A percentile compares a stretch with the other conserved stretches of the same genome.
These are phyloP conservation scores for Chrysogorgia sp. DNA, from an alignment of 92 coral and sea anemone genomes.

Conservation along the genomic window DNA sequence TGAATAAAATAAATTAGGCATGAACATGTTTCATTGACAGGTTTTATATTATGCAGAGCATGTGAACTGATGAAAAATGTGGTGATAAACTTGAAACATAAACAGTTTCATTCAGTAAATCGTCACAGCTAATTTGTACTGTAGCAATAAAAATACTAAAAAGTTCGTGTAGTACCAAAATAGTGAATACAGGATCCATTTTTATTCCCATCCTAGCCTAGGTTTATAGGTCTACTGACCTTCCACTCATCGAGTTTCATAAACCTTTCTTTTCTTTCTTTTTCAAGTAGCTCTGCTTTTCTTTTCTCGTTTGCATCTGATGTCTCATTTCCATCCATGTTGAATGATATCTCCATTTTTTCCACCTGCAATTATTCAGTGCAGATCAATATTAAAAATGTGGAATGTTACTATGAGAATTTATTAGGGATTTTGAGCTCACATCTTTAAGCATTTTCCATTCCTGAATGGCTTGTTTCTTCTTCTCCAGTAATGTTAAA, in stretches of 20 bases:
- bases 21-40: too few species aligned
- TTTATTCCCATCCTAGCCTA: not conserved
- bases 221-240: constrained; percentile 67
- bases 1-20: too few species aligned
- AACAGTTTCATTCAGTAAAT: too few species aligned
- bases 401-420: not conserved
- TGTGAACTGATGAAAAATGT: too few species aligned
- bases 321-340: constrained; percentile 68
- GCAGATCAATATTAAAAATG: not conserved
- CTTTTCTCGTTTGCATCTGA: constrained; percentile 66
- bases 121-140: too few species aligned
- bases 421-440: constrained; percentile 8
- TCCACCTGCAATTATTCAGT: constrained; percentile 69
- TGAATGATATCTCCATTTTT: constrained; percentile 63
- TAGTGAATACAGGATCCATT: not conserved
- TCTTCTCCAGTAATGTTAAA: constrained; percentile 75
- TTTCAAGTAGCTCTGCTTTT: constrained; percentile 75
- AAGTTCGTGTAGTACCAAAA: too few species aligned
- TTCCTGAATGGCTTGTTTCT: constrained; percentile 80
- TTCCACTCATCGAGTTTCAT: constrained; percentile 81
- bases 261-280: constrained; percentile 83
- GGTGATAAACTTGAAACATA: too few species aligned
- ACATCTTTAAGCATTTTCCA: constrained; percentile 86
- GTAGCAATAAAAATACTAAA: not conserved
- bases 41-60: too few species aligned